Percentiles rank a stretch among this genome's conserved stretches.
Conservation (phyloP, 2,113 vertebrate genomes). For the Sinocyclocheilus anshuiensis region DNA sequence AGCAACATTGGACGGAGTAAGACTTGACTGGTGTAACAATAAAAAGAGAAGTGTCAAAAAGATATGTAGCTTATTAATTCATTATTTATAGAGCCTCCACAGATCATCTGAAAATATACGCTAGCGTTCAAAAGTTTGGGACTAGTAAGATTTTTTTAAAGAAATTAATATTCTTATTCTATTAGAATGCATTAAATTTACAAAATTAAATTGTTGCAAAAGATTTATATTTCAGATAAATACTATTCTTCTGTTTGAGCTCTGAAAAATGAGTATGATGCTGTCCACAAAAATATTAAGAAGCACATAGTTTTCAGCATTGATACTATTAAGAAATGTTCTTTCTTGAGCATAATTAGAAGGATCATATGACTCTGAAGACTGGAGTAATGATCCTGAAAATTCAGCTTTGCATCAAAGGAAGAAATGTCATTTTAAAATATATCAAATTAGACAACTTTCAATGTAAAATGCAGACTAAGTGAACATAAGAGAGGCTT, state of each 20-base stretch:
- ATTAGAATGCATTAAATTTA: neutral
- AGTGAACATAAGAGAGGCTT: neutral
- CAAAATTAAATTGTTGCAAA: neutral
- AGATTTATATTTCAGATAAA: neutral
- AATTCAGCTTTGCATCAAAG: neutral
- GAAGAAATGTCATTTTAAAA: neutral
- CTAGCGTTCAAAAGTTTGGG: neutral
- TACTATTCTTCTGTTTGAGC: neutral
- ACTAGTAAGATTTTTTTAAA: neutral
- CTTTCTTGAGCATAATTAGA: neutral
- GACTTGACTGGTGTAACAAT: slow-evolving; percentile 71
- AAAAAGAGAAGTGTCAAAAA: neutral
- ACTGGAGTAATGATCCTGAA: neutral
- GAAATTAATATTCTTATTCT: neutral
- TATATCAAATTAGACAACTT: neutral
- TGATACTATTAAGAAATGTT: neutral
- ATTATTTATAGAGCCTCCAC: neutral
- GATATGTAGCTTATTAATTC: neutral
- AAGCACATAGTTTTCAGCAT: neutral
- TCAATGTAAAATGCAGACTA: neutral
- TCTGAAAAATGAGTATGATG: too few species aligned
- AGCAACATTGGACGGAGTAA: slow-evolving; percentile 71
- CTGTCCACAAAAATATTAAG: neutral
- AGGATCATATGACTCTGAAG: neutral
- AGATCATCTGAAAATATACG: neutral